Evolutionary conservation across 2,113 vertebrate species (phyloP), one percentile per base, ranked within the genome.

Genomic region (Lophotis ruficrista): DNA sequence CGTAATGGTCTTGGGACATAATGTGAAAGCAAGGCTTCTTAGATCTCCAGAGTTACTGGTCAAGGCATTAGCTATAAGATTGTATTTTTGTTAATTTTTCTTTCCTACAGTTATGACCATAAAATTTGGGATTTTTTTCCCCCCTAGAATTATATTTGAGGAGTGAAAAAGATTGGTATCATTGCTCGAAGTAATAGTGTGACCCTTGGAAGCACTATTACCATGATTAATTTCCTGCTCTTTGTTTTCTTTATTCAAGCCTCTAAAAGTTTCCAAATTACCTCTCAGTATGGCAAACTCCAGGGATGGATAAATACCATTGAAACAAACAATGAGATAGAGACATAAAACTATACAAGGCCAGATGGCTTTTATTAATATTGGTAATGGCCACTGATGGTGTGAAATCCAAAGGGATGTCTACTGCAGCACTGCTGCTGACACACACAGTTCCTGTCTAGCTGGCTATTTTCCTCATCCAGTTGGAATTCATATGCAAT

Each of bases 231-330:
- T 93, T 92, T 10, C 47, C 51, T 79, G 50, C 14, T 73, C 33
- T 81, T 78, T 82, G 25, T 83, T 96, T 92, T 53, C 43, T 82
- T 84, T 70, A 33, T 80, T 77, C 43, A 48, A 37, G 14, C 31
- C 17, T 56, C 22, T 13, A 41, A 91, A 92, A 93, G 65, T 93
- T 96, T 96, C 70, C 70, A 90, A 38, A 94, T 92, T 95, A 45
- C 82, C 33, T 79, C 78, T 94, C 64, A 89, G 21, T 88, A 50
- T 0, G 12, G 70, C 75, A 50, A 91, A 51, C 37, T 95, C n/a
- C 19, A 68, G 41, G 60, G 14, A 16, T 88, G 81, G 54, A 60
- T 94, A 90, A 94, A 81, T 75, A 71, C 10, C 10, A 8, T 66
- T 95, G 71, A 75, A 92, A 57, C 28, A 83, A 81, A 45, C 22